phyloP scores from a whole-genome alignment of 2,797 vertebrate genomes.

The Phylloscopus collybita region DNA sequence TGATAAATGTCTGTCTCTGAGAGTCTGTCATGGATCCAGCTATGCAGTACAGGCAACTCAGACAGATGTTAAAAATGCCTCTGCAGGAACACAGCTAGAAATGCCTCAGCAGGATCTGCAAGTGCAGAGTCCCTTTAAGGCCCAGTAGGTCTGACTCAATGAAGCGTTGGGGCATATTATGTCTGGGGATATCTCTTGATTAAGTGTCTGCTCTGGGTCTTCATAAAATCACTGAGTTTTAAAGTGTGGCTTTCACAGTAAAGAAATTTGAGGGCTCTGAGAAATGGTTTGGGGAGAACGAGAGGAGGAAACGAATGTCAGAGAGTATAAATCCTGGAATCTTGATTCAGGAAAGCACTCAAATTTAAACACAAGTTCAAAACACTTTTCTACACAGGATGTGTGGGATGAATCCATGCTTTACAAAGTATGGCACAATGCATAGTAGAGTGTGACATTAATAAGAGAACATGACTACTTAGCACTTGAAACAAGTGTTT shows the following conservation, averaged over 20 bases:
- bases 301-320: neutral
- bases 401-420: neutral
- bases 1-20: neutral
- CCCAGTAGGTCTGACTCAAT: neutral
- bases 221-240: neutral
- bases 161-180: neutral
- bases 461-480: slow-evolving; percentile 15
- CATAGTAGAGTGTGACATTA: slow-evolving; percentile 8
- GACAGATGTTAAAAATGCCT: neutral
- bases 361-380: neutral
- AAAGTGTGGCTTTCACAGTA: neutral
- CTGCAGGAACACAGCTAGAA: neutral
- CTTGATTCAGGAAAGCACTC: neutral
- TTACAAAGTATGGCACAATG: neutral
- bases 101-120: neutral
- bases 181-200: neutral
- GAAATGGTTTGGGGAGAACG: neutral
- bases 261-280: neutral
- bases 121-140: neutral
- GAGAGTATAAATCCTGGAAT: neutral
- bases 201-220: neutral
- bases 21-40: neutral
- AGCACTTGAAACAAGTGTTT: slow-evolving; percentile 15
- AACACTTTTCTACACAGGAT: neutral
- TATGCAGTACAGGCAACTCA: neutral